Percentiles rank a stretch among this genome's conserved stretches.
Conservation (phyloP, 1,140 invertebrate species). For the Gonatopus flavifemur region DNA sequence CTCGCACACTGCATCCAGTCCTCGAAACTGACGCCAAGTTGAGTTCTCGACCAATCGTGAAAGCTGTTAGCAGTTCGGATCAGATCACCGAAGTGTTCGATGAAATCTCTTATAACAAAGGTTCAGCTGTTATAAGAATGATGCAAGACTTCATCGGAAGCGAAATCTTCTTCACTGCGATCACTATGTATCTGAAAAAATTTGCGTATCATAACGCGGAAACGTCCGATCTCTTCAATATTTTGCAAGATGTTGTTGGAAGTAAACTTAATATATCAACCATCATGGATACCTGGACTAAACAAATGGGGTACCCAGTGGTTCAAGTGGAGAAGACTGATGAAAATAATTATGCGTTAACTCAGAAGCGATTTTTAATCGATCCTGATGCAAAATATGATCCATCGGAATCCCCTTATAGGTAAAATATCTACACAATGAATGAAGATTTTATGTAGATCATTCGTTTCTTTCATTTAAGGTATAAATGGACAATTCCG, state of each 20-base stretch:
- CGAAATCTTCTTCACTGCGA: slow-evolving; percentile 71
- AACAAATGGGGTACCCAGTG: slow-evolving; percentile 89
- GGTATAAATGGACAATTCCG: slow-evolving; percentile 82
- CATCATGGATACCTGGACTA: slow-evolving; percentile 91
- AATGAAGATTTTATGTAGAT: not conserved
- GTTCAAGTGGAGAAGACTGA: slow-evolving; percentile 62
- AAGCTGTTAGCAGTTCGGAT: slow-evolving; percentile 79
- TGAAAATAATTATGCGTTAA: slow-evolving; percentile 62
- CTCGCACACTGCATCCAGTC: slow-evolving; percentile 72
- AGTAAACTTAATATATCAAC: slow-evolving; percentile 61
- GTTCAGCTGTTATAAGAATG: slow-evolving; percentile 87
- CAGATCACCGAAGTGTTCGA: slow-evolving; percentile 94
- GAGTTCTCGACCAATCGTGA: slow-evolving; percentile 86
- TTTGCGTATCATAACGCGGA: slow-evolving; percentile 75
- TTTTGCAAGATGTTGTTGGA: slow-evolving; percentile 59
- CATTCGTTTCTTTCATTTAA: slow-evolving; percentile 43
- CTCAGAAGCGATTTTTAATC: slow-evolving; percentile 73
- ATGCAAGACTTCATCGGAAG: slow-evolving; percentile 80
- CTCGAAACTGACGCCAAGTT: slow-evolving; percentile 76
- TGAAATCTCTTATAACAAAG: slow-evolving; percentile 91
- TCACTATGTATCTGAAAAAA: slow-evolving; percentile 73
- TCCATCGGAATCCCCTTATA: slow-evolving; percentile 60
- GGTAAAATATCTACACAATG: slow-evolving; percentile 45
- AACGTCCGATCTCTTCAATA: slow-evolving; percentile 76
- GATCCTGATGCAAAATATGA: slow-evolving; percentile 63